Evolutionary conservation across 2,797 vertebrate species (phyloP), one percentile per base, ranked within the genome.

Genomic region (Heliangelus exortis): DNA sequence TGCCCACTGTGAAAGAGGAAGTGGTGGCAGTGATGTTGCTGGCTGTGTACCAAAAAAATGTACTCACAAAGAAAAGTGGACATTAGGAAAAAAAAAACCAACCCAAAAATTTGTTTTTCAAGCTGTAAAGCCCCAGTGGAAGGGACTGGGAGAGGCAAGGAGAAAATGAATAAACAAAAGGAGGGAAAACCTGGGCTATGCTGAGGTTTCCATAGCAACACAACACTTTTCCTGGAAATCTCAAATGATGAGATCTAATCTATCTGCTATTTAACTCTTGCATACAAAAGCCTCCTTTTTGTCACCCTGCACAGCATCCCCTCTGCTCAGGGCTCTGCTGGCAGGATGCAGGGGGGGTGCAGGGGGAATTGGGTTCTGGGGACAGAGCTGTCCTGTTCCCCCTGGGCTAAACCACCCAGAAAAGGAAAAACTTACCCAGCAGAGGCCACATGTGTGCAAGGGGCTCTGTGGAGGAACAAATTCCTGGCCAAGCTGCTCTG

Each of bases 201-300:
- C 76, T 95, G 94, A 48, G 74, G 94, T 97, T 97, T 94, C 95
- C 85, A 96, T 97, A 90, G 95, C 93, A 97, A 96, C 92, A 34
- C 63, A 90, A 92, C 91, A 96, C 76, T 97, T 92, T 91, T 92
- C 91, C 83, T 93, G 82, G 91, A 92, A 95, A 93, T 91, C 22
- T 96, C 92, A 84, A 89, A 86, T 78, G 80, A 88, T 91, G 87
- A 86, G 76, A 92, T 93, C 66, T 86, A 75, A 92, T 92, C 89
- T 94, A 71, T 92, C 89, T 84, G 69, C 71, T 84, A 4, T 61
- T 96, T 96, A 96, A 94, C 92, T 90, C 93, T 87, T 93, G 80
- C 74, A 39, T 82, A 80, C 63, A 79, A 75, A 92, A 36, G 71
- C 62, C 2, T 78, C 39, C 87, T 12, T 16, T 71, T 66, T 87